Conservation (phyloP, 2,888 invertebrate species). For the Luffia ferchaultella region DNA sequence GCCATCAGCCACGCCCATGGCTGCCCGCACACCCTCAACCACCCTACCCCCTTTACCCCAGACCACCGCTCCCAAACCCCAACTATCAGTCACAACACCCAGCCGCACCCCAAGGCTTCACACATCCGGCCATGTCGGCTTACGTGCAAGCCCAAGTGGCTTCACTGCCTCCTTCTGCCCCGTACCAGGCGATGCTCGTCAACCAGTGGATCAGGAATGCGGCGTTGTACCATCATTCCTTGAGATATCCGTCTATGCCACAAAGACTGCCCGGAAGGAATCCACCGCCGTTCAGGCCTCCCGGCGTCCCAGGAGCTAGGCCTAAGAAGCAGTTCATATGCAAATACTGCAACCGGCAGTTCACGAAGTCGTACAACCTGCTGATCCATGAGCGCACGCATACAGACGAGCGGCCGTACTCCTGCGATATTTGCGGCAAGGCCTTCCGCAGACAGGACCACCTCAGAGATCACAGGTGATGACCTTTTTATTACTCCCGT, state of each 20-base stretch:
- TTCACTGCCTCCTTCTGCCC: constrained; percentile 48
- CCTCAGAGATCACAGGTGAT: constrained; percentile 87
- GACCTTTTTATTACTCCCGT: constrained; percentile 11
- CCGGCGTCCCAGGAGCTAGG: constrained; percentile 64
- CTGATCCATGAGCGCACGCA: constrained; percentile 97
- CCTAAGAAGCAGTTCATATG: constrained; percentile 93
- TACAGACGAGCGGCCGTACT: constrained; percentile 95
- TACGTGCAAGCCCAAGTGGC: constrained; percentile 58
- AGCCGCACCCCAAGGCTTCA: constrained; percentile 26
- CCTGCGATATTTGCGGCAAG: constrained; percentile 95
- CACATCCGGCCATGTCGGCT: constrained; percentile 46
- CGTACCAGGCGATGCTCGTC: constrained; percentile 70
- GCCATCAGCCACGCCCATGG: constrained; percentile 42
- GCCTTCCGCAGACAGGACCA: constrained; percentile 96
- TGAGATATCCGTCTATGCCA: constrained; percentile 58
- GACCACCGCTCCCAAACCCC: constrained; percentile 35
- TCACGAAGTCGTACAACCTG: constrained; percentile 97
- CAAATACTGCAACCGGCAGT: constrained; percentile 96
- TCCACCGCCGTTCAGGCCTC: constrained; percentile 63
- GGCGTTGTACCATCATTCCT: constrained; percentile 70
- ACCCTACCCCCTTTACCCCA: constrained; percentile 31
- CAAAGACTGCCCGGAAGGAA: constrained; percentile 56
- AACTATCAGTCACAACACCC: constrained; percentile 42
- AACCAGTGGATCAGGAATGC: constrained; percentile 80
- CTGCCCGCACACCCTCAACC: constrained; percentile 41